Evolutionary conservation across 2,113 vertebrate genomes (phyloP), one percentile per base, ranked within the genome.

Genomic region (Riparia riparia): DNA sequence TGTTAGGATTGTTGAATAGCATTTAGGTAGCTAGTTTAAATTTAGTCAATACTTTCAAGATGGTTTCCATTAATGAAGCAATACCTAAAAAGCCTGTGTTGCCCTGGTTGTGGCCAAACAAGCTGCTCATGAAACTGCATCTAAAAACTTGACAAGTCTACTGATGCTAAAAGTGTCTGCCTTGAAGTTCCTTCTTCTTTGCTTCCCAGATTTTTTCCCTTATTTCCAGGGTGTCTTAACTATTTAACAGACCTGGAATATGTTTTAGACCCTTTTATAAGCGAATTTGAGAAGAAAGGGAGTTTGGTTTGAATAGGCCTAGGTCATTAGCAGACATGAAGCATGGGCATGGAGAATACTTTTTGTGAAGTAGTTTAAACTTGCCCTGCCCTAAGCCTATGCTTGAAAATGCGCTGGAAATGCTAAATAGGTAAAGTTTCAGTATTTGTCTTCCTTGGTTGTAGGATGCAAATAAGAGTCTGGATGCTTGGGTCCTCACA

Each of bases 281-380:
- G 39, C 1, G 1, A 37, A 25, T 31, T 9, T 63, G 56, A 44
- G 42, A 70, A 82, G 54, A 20, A 69, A 51, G 29, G 24, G 26
- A 45, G 12, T 66, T 85, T 78, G 24, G 1, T 57, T 78, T 63
- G 58, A 39, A 34, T 41, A 66, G 24, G 12, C 26, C 31, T 64
- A 28, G 16, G 39, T 79, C 28, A 21, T 22, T 85, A 32, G 14
- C 12, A 8, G 45, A 60, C 19, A 6, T 50, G 42, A 42, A 6
- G 5, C 8, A 0, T 15, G 31, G 41, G 9, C 26, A 19, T 1
- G 0, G 0, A 41, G 21, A 70, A 14, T 25, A 8, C 47, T 64
- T 71, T 65, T 44, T 76, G 29, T 64, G 39, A 17, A 57, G 44
- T 17, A 37, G 4, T 54, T 73, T 26, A 65, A 32, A 29, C 20